Conservation (phyloP, 2,113 vertebrate species). For the Phasianus colchicus region DNA sequence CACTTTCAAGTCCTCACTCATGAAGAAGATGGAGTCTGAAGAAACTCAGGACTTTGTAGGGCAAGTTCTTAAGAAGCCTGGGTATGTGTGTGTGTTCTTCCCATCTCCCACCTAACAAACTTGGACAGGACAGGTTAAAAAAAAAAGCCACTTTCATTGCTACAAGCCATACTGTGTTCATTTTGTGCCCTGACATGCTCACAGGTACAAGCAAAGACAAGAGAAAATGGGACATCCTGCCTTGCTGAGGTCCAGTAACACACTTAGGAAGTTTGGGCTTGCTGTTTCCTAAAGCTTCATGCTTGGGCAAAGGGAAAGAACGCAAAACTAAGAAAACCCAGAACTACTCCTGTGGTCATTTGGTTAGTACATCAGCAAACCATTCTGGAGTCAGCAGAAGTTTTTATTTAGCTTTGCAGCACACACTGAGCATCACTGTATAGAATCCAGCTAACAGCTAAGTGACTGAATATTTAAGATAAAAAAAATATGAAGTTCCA, state of each 20-base stretch:
- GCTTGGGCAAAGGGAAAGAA: background rate
- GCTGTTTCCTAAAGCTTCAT: background rate
- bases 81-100: background rate
- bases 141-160: background rate
- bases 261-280: background rate
- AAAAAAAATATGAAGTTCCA: background rate
- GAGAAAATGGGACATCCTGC: background rate
- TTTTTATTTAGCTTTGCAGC: background rate
- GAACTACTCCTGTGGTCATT: background rate
- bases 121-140: background rate
- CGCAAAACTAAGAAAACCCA: background rate
- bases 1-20: background rate
- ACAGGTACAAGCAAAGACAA: background rate
- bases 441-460: background rate
- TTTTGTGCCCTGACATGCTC: background rate
- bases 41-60: background rate
- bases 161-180: background rate
- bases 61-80: background rate
- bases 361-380: background rate
- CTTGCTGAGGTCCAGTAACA: background rate
- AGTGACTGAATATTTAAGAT: conserved; percentile 1
- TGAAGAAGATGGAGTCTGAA: background rate
- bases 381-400: background rate
- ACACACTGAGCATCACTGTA: background rate
- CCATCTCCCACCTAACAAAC: background rate